A percentile compares a stretch with the other conserved stretches of the same genome.
phyloP scores from a whole-genome alignment of 2,888 invertebrate genomes.

The Apoda limacodes region DNA sequence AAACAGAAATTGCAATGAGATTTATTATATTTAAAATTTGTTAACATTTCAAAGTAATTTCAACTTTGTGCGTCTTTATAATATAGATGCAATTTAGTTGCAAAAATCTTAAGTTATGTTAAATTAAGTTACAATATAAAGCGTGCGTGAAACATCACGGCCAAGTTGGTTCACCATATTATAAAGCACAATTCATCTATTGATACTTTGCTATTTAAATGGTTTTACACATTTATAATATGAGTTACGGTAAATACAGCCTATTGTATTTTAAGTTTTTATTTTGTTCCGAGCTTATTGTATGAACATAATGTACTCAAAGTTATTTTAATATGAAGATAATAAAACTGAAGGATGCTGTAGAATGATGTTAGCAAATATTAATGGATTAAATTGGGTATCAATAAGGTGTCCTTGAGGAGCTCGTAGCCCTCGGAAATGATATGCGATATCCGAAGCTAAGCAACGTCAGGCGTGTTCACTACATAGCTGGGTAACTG shows the following conservation, averaged over 20 bases:
- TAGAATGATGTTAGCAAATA: no score
- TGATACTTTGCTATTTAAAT: conserved; percentile 65
- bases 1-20: no score
- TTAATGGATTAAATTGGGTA: no score
- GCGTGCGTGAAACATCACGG: conserved; percentile 65
- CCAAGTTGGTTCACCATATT: conserved; percentile 65
- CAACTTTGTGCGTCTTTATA: conserved; percentile 15
- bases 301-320: conserved; percentile 64
- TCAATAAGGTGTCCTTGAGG: no score
- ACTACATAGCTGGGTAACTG: no score
- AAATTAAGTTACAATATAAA: conserved; percentile 46
- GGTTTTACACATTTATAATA: conserved; percentile 70
- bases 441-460: no score
- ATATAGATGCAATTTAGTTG: rapidly evolving
- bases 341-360: conserved; percentile 38
- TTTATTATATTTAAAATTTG: no score
- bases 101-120: conserved; percentile 21
- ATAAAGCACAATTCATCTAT: conserved; percentile 64
- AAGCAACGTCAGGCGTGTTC: no score
- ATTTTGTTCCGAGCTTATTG: conserved; percentile 57
- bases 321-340: conserved; percentile 59
- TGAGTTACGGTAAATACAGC: conserved; percentile 61
- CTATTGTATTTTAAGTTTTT: conserved; percentile 46
- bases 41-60: conserved; percentile 16
- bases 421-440: no score